A percentile compares a stretch with the other conserved stretches of the same genome.
Evolutionary conservation across 2,113 vertebrate species (phyloP).

Genomic region (Pterophyllum scalare): DNA sequence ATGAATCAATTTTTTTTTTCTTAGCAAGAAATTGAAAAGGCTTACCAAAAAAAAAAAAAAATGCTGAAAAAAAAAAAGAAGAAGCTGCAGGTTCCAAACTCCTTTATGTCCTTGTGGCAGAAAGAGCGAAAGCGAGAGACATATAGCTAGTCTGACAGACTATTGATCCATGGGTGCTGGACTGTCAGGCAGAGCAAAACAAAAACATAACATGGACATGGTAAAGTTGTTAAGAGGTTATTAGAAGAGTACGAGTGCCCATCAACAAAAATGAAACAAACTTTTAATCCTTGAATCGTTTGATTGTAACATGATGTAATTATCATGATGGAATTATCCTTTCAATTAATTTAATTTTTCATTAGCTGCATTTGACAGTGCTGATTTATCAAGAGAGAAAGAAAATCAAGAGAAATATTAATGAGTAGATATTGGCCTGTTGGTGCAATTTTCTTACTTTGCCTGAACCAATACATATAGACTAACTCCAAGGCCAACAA

Average conservation of each 20-base stretch:
- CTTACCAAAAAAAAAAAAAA: slow-evolving; percentile 46
- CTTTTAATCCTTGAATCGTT: background rate
- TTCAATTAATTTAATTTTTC: background rate
- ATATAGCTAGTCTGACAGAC: slow-evolving; percentile 65
- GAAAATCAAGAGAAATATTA: too few species aligned
- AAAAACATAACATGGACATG: slow-evolving; percentile 39
- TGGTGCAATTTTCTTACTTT: too few species aligned
- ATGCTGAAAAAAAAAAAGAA: background rate
- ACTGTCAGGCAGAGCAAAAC: slow-evolving; percentile 67
- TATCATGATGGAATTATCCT: background rate
- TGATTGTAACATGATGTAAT: background rate
- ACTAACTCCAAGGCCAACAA: background rate
- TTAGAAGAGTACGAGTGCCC: background rate
- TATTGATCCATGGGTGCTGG: slow-evolving; percentile 71
- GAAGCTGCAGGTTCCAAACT: slow-evolving; percentile 31
- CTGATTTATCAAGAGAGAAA: too few species aligned
- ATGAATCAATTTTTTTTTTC: slow-evolving; percentile 36
- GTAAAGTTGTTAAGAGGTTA: slow-evolving; percentile 20
- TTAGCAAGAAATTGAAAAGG: slow-evolving; percentile 70
- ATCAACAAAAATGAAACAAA: background rate
- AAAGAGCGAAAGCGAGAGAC: slow-evolving; percentile 44
- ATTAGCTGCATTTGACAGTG: too few species aligned
- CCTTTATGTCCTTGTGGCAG: slow-evolving; percentile 56
- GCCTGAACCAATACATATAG: too few species aligned
- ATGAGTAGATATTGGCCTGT: too few species aligned